Percentiles rank a stretch among this genome's conserved stretches.
Conservation (phyloP, 2,113 vertebrate genomes). For the Grus americana region DNA sequence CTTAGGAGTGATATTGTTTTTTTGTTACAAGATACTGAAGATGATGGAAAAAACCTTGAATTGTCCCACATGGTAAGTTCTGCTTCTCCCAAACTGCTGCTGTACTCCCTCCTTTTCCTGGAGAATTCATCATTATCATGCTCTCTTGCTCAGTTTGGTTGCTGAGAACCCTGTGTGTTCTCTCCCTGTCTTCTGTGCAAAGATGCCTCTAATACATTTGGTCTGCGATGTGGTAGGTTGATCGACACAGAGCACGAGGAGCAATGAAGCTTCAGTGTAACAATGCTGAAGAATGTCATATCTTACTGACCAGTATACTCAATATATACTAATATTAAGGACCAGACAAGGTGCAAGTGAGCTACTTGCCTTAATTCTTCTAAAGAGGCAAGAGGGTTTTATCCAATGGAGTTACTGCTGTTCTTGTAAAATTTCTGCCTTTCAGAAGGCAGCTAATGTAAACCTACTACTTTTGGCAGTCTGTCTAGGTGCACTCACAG, state of each 20-base stretch:
- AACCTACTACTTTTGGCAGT: accelerated
- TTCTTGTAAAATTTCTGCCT: neutral
- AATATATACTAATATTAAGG: neutral
- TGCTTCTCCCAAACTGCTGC: neutral
- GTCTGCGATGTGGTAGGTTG: neutral
- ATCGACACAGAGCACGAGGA: neutral
- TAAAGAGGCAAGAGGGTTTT: neutral
- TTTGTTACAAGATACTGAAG: neutral
- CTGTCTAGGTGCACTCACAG: neutral
- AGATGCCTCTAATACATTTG: neutral
- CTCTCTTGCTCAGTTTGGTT: neutral
- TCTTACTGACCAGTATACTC: neutral
- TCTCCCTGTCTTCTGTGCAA: neutral
- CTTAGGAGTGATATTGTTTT: accelerated
- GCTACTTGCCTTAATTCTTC: neutral
- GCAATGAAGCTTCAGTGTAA: neutral
- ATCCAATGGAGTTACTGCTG: neutral
- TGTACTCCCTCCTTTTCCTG: neutral
- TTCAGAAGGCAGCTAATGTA: neutral
- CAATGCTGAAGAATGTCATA: neutral
- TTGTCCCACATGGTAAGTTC: neutral
- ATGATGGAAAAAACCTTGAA: neutral
- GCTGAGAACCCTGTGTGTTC: neutral
- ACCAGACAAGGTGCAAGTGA: neutral
- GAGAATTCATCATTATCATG: neutral